phyloP scores from a whole-genome alignment of 2,113 vertebrate species.

The Psammodynastes pulverulentus region DNA sequence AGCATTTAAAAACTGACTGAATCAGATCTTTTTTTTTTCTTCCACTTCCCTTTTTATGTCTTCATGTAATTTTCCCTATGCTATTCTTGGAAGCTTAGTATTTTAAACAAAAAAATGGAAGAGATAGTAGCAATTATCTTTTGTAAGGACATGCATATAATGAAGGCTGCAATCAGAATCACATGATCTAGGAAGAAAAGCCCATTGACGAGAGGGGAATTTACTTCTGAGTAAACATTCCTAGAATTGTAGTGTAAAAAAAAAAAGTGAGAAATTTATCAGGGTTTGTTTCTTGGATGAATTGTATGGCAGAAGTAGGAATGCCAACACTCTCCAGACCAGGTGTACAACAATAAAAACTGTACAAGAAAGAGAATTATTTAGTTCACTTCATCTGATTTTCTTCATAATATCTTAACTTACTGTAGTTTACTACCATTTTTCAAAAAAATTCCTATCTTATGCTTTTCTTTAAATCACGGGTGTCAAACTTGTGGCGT shows the following conservation, averaged over 20 bases:
- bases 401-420: background rate
- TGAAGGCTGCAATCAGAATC: background rate
- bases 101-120: conserved; percentile 6
- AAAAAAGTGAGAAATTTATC: background rate
- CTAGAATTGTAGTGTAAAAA: background rate
- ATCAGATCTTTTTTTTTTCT: conserved; percentile 28
- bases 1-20: conserved; percentile 52
- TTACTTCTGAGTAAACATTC: background rate
- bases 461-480: background rate
- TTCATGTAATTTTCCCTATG: conserved; percentile 11
- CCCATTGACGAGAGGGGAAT: background rate
- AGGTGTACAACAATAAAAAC: background rate
- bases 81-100: conserved; percentile 4
- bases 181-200: background rate
- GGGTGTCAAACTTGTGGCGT: no score
- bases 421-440: no score
- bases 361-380: background rate
- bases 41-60: conserved; percentile 29
- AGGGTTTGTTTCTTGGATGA: background rate
- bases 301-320: background rate
- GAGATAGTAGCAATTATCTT: background rate
- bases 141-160: conserved; percentile 12
- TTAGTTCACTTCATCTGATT: background rate
- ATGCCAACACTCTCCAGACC: background rate
- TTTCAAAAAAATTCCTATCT: no score